Conservation (phyloP, 2,888 invertebrate genomes). For the Anagyrus pseudococci region DNA sequence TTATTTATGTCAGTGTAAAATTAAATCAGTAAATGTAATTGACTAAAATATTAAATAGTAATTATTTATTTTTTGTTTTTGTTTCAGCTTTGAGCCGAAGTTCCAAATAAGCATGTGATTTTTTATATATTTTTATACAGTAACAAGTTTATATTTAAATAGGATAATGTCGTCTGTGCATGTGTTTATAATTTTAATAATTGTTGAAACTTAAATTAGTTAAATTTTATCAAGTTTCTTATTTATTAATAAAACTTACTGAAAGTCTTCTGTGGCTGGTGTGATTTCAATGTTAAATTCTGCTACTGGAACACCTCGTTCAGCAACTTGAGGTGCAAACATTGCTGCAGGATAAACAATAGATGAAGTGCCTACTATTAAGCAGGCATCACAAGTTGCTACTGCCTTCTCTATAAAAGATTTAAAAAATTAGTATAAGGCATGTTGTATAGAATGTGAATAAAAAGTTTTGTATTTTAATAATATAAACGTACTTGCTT, state of each 20-base stretch:
- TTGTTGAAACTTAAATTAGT: too few species aligned
- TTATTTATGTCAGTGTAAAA: too few species aligned
- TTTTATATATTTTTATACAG: constrained; percentile 6
- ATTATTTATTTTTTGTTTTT: constrained; percentile 24
- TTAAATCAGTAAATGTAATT: neutral
- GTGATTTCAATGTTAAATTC: constrained; percentile 75
- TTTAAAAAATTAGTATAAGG: constrained; percentile 12
- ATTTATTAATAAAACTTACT: constrained; percentile 55
- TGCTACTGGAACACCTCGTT: constrained; percentile 76
- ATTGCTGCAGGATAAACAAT: constrained; percentile 87
- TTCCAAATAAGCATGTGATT: constrained; percentile 15
- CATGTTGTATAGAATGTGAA: constrained; percentile 10
- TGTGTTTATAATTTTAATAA: too few species aligned
- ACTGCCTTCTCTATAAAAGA: constrained; percentile 66
- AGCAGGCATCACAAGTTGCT: constrained; percentile 76
- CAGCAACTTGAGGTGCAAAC: constrained; percentile 82
- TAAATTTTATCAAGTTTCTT: neutral
- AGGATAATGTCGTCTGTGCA: too few species aligned
- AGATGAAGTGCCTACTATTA: constrained; percentile 87
- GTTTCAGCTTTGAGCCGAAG: constrained; percentile 28
- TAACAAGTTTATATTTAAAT: too few species aligned
- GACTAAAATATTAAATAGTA: neutral
- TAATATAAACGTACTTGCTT: constrained; percentile 65
- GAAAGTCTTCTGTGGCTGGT: constrained; percentile 64
- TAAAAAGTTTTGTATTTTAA: constrained; percentile 19